Evolutionary conservation across 2,888 invertebrate species (phyloP), one percentile per base, ranked within the genome.

Genomic region (Hemaris fuciformis): DNA sequence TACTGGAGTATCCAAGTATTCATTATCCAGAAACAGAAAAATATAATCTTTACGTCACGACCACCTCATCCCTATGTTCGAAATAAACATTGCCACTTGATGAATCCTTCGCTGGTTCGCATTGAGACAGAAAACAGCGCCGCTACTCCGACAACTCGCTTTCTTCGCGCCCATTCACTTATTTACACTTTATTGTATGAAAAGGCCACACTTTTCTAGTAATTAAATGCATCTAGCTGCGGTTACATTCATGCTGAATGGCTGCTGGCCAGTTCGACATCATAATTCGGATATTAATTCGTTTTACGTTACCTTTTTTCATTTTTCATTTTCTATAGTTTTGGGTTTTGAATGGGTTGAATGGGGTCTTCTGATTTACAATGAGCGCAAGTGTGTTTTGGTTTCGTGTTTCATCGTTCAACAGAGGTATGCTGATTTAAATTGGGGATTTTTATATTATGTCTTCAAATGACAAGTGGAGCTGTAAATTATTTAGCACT

Each of bases 71-170:
- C 69, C 87, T 89, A 84, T 68, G 65, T 78, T 77, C 73, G 74
- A 82, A 87, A 88, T 87, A 87, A 84, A 88, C 83, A 83, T 73
- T 78, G 87, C 82, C 86, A 88, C 89, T 89, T 88, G 87, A 89
- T 89, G 88, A 86, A 86, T 88, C 83, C 83, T 83, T 75, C 83
- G 74, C 74, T 75, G 73, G 73, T 64, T 73, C 70, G 79, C 80
- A 83, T 85, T 81, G 83, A 86, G 79, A 80, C 73, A 77, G 72
- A 68, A 79, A 77, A 79, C 75, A 81, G 67, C 68, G 64, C 68
- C 56, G 41, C 61, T 20, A 31, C 46, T n/a, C 20, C 31, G 27
- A n/a, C 27, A 27, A 18, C 27, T 15, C 27, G 15, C 48, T 53
- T 53, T 27, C 31, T 53, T 53, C 18, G n/a, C 38, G n/a, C 8